Conservation (phyloP, 2,113 vertebrate genomes). For the Tringa solitaria region DNA sequence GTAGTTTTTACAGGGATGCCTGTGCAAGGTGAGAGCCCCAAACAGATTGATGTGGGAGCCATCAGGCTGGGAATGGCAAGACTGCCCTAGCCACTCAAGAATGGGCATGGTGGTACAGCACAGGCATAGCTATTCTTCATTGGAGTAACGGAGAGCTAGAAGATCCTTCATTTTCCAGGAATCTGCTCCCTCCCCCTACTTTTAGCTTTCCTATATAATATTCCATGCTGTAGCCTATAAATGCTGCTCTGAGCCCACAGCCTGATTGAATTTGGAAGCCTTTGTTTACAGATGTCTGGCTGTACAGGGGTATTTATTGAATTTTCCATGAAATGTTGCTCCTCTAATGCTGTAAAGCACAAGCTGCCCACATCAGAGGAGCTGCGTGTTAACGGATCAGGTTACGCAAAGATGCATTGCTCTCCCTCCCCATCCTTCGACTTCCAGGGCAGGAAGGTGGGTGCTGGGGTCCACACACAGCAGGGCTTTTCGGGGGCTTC, state of each 20-base stretch:
- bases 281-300: slow-evolving; percentile 90
- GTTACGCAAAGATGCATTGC: slow-evolving; percentile 78
- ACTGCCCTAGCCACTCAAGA: not conserved
- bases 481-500: not conserved
- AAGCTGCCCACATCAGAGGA: slow-evolving; percentile 84
- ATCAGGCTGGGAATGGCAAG: not conserved
- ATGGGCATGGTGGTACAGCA: not conserved
- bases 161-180: slow-evolving; percentile 76
- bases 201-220: slow-evolving; percentile 79
- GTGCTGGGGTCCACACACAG: not conserved
- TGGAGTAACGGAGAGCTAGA: not conserved
- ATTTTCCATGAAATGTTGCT: slow-evolving; percentile 90
- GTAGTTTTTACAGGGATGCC: not conserved
- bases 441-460: not conserved
- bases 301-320: slow-evolving; percentile 87
- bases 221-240: slow-evolving; percentile 82
- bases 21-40: not conserved
- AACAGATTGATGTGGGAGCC: not conserved
- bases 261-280: slow-evolving; percentile 87
- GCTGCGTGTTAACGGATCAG: slow-evolving; percentile 75
- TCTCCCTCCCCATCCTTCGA: slow-evolving; percentile 15
- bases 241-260: slow-evolving; percentile 81
- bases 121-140: not conserved
- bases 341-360: slow-evolving; percentile 87
- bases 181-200: slow-evolving; percentile 70